Evolutionary conservation across 1,140 invertebrate species (phyloP).

Genomic region (Anthonomus grandis): DNA sequence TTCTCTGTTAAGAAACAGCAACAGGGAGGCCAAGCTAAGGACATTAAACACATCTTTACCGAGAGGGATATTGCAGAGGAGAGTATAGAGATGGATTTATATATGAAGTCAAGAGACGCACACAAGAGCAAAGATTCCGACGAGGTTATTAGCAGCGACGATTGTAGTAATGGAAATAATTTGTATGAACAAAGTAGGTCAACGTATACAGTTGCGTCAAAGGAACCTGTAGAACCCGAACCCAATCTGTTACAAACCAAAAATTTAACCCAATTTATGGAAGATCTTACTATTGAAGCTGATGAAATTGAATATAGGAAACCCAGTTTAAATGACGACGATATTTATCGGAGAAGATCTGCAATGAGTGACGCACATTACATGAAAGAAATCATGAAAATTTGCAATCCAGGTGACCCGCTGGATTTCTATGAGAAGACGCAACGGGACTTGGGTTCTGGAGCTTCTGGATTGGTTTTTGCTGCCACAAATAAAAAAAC

Average conservation of each 20-base stretch:
- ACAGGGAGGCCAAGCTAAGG: constrained; percentile 47
- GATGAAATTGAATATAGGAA: constrained; percentile 31
- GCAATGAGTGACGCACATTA: constrained; percentile 74
- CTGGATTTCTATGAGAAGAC: constrained; percentile 68
- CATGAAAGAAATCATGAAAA: constrained; percentile 76
- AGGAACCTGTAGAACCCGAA: constrained; percentile 28
- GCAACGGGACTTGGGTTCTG: constrained; percentile 52
- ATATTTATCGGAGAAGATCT: constrained; percentile 25
- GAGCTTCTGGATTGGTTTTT: constrained; percentile 88
- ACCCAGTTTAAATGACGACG: constrained; percentile 28
- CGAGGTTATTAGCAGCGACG: no score
- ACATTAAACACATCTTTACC: constrained; percentile 76
- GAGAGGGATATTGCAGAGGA: constrained; percentile 73
- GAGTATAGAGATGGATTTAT: constrained; percentile 72
- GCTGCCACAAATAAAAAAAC: constrained; percentile 79
- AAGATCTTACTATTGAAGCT: constrained; percentile 38
- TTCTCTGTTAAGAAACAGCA: constrained; percentile 75
- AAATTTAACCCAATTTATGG: constrained; percentile 38
- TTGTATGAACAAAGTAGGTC: background rate
- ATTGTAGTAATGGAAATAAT: no score
- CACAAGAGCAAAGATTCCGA: constrained; percentile 61
- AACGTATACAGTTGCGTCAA: constrained; percentile 9
- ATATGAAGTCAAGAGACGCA: constrained; percentile 64
- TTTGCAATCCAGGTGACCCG: constrained; percentile 75
- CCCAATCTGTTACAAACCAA: constrained; percentile 33